Conservation (phyloP, 2,888 invertebrate genomes). For the Scrobipalpa atriplicella region DNA sequence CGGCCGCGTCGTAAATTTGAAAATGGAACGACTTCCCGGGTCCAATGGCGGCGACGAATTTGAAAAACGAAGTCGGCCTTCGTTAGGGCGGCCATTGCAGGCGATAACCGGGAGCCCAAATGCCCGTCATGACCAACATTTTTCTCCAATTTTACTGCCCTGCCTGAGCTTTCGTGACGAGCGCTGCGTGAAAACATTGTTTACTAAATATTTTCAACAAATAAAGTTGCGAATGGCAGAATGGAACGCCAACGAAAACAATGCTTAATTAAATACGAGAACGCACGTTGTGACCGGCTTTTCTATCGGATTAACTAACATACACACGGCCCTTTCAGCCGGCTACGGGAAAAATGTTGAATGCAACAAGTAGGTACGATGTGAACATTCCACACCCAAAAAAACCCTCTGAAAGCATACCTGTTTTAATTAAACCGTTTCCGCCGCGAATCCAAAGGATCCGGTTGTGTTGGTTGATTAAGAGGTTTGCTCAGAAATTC, state of each 20-base stretch:
- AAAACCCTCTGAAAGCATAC: conserved; percentile 27
- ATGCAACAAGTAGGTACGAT: conserved; percentile 22
- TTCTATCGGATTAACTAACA: not conserved
- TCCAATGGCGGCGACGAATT: conserved; percentile 46
- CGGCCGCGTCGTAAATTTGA: conserved; percentile 57
- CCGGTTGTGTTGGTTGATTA: conserved; percentile 30
- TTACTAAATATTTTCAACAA: not conserved
- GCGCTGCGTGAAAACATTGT: not conserved
- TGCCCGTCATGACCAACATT: conserved; percentile 17
- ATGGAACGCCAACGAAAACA: not conserved
- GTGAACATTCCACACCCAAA: conserved; percentile 13
- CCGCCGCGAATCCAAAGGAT: conserved; percentile 23
- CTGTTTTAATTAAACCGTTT: conserved; percentile 31
- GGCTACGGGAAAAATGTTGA: conserved; percentile 8
- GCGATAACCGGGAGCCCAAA: conserved; percentile 7
- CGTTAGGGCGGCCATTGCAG: conserved; percentile 35
- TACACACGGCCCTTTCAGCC: not conserved
- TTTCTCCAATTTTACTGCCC: conserved; percentile 3
- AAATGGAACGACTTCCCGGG: conserved; percentile 49
- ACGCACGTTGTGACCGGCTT: not conserved
- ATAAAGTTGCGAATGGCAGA: not conserved
- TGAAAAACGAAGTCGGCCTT: conserved; percentile 38
- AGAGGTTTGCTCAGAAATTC: conserved; percentile 32
- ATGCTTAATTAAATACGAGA: conserved; percentile 15
- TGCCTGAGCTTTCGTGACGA: not conserved